Conservation (phyloP, 1,140 invertebrate genomes). For the Globodera ellingtonae region DNA sequence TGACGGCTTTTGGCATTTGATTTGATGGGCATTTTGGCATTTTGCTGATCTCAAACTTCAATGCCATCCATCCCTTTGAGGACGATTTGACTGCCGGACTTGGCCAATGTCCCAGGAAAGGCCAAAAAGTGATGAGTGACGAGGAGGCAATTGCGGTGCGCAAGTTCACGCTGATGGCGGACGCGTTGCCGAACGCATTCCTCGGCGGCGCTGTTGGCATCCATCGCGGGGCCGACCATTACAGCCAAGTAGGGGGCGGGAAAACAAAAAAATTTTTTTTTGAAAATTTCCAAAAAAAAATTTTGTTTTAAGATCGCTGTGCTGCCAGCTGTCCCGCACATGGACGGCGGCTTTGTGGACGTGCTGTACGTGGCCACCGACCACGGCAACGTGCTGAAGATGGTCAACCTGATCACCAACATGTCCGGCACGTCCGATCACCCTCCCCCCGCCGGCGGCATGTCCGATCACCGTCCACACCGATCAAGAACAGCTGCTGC, state of each 20-base stretch:
- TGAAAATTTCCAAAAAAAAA: not conserved
- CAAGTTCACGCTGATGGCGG: constrained; percentile 47
- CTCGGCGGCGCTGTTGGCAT: constrained; percentile 46
- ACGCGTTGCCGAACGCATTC: constrained; percentile 51
- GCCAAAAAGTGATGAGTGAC: constrained; percentile 30
- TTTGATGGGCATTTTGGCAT: too few species aligned
- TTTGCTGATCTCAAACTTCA: too few species aligned
- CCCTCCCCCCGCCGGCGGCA: not conserved
- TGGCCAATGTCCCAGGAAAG: constrained; percentile 41
- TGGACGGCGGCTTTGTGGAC: constrained; percentile 42
- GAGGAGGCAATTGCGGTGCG: constrained; percentile 44
- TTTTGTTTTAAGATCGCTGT: constrained; percentile 39
- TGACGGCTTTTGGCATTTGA: too few species aligned
- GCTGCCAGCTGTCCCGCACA: constrained; percentile 38
- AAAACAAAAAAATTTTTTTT: too few species aligned
- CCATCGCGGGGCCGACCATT: constrained; percentile 50
- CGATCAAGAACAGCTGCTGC: not conserved
- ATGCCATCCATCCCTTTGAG: not conserved
- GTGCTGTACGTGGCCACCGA: constrained; percentile 55
- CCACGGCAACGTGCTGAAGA: constrained; percentile 54
- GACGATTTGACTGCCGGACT: constrained; percentile 35
- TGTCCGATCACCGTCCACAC: not conserved
- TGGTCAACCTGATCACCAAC: constrained; percentile 41
- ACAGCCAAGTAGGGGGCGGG: constrained; percentile 30
- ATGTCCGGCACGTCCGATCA: not conserved